phyloP scores from a whole-genome alignment of 2,113 vertebrate species.

The Ginglymostoma cirratum region DNA sequence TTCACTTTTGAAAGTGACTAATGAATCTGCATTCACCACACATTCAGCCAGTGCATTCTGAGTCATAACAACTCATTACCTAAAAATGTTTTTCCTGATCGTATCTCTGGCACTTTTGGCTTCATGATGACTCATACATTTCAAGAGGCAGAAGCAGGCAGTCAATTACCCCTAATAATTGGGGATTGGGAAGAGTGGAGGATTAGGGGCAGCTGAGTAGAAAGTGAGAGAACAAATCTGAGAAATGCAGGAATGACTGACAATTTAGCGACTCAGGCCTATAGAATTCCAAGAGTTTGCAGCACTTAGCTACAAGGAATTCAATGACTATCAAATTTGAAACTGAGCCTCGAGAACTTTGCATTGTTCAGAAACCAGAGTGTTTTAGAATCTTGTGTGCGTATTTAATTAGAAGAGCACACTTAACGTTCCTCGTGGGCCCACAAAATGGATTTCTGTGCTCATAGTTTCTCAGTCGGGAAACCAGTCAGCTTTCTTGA shows the following conservation, averaged over 20 bases:
- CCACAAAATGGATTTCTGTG: not conserved
- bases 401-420: not conserved
- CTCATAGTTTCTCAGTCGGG: not conserved
- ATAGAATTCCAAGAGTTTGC: not conserved
- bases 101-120: not conserved
- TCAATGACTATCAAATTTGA: not conserved
- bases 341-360: not conserved
- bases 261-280: not conserved
- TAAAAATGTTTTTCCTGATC: not conserved
- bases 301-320: not conserved
- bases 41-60: not conserved
- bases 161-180: not conserved
- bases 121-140: not conserved
- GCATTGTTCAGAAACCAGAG: not conserved
- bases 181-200: not conserved
- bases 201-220: not conserved
- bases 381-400: not conserved
- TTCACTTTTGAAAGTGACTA: not conserved
- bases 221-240: not conserved
- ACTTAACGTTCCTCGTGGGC: not conserved
- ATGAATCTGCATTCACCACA: not conserved
- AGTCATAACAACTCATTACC: not conserved
- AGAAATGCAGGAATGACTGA: not conserved
- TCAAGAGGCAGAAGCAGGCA: not conserved
- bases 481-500: too few species aligned